Evolutionary conservation across 1,140 invertebrate genomes (phyloP).

Genomic region (Camponotus pennsylvanicus): DNA sequence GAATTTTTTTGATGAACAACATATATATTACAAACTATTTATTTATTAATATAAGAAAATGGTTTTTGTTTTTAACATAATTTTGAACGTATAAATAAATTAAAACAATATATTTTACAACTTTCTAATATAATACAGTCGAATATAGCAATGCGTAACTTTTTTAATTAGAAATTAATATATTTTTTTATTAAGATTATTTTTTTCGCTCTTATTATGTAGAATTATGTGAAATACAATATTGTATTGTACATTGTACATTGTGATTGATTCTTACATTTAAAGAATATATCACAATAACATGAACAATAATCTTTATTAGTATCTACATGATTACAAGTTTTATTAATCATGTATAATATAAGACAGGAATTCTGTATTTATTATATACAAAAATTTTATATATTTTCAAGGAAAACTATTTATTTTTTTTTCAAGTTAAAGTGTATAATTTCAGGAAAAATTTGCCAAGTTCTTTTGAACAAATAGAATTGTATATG

Average conservation of each 20-base stretch:
- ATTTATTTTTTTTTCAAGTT: not conserved
- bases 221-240: not conserved
- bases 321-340: not conserved
- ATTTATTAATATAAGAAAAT: too few species aligned
- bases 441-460: not conserved
- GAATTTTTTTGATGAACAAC: too few species aligned
- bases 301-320: slow-evolving; percentile 27
- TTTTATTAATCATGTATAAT: not conserved
- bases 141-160: not conserved
- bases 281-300: not conserved
- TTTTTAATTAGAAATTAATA: not conserved
- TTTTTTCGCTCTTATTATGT: not conserved
- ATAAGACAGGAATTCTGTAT: not conserved
- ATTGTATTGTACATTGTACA: too few species aligned
- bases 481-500: not conserved
- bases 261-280: not conserved
- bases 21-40: too few species aligned
- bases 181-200: not conserved
- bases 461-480: not conserved
- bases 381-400: too few species aligned
- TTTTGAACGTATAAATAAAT: too few species aligned
- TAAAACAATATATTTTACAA: not conserved
- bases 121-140: not conserved
- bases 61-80: too few species aligned
- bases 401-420: not conserved